phyloP scores from a whole-genome alignment of 2,797 vertebrate species.

The Darevskia nairensis region DNA sequence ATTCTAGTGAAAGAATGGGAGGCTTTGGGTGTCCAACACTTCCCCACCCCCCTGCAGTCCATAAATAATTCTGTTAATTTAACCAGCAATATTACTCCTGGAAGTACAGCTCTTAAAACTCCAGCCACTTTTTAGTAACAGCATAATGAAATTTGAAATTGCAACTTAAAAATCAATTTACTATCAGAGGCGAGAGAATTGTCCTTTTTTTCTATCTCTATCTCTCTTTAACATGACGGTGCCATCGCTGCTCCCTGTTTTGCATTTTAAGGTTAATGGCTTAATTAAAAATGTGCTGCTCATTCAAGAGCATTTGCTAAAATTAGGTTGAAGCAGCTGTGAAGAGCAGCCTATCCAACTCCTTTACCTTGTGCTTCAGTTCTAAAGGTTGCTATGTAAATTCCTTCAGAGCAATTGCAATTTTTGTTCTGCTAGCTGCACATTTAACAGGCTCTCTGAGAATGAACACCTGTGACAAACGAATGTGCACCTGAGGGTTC shows the following conservation, averaged over 20 bases:
- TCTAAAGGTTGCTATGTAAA: not conserved
- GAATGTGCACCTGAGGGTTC: not conserved
- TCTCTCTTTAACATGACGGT: not conserved
- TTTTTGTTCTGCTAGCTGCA: not conserved
- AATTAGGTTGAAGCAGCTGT: not conserved
- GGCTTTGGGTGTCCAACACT: not conserved
- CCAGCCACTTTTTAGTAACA: not conserved
- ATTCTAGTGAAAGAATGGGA: not conserved
- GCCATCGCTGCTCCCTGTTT: not conserved
- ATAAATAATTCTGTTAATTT: not conserved
- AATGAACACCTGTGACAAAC: not conserved
- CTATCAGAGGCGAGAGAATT: too few species aligned
- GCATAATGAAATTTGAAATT: not conserved
- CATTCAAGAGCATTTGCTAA: not conserved
- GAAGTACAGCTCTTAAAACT: not conserved
- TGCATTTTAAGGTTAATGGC: not conserved
- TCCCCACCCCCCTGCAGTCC: not conserved
- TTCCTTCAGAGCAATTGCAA: not conserved
- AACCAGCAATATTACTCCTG: not conserved
- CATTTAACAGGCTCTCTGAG: not conserved
- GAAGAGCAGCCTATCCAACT: not conserved
- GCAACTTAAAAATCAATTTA: not conserved
- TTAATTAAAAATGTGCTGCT: not conserved
- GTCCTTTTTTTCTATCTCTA: too few species aligned
- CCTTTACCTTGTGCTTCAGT: not conserved